phyloP scores from a whole-genome alignment of 92 coral and sea anemone genomes.

The Zoanthus gigantus region DNA sequence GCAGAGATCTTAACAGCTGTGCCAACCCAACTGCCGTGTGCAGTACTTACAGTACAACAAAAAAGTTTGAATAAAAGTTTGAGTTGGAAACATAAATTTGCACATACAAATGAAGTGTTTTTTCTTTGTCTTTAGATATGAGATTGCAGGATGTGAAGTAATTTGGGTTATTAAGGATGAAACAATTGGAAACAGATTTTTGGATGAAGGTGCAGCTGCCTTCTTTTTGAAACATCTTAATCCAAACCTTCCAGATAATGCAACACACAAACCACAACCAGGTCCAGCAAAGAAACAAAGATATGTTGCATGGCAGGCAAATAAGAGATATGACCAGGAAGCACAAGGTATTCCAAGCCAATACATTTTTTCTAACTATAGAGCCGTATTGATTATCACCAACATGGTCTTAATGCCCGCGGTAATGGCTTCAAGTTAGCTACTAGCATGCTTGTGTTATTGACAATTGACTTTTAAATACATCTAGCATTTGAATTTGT shows the following conservation, averaged over 20 bases:
- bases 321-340: not conserved
- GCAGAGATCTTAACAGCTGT: too few relatives aligned
- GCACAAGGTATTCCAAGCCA: not conserved
- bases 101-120: not conserved
- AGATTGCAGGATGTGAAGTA: slow-evolving; percentile 87
- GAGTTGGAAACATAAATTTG: too few relatives aligned
- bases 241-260: slow-evolving; percentile 22
- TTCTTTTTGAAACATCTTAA: slow-evolving; percentile 85
- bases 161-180: slow-evolving; percentile 96
- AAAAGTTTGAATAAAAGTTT: too few relatives aligned
- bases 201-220: slow-evolving; percentile 96
- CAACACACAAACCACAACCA: slow-evolving; percentile 33
- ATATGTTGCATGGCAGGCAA: slow-evolving; percentile 57
- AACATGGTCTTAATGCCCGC: too few relatives aligned
- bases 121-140: slow-evolving; percentile 68
- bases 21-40: too few relatives aligned
- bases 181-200: slow-evolving; percentile 87
- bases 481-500: too few relatives aligned
- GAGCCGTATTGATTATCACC: too few relatives aligned
- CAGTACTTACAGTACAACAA: too few relatives aligned
- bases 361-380: not conserved
- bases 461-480: too few relatives aligned
- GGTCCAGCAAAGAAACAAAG: slow-evolving; percentile 64
- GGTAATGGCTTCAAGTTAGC: not conserved
- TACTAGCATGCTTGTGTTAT: too few relatives aligned